Evolutionary conservation across 2,888 invertebrate species (phyloP).

Genomic region (Folsomia candida): DNA sequence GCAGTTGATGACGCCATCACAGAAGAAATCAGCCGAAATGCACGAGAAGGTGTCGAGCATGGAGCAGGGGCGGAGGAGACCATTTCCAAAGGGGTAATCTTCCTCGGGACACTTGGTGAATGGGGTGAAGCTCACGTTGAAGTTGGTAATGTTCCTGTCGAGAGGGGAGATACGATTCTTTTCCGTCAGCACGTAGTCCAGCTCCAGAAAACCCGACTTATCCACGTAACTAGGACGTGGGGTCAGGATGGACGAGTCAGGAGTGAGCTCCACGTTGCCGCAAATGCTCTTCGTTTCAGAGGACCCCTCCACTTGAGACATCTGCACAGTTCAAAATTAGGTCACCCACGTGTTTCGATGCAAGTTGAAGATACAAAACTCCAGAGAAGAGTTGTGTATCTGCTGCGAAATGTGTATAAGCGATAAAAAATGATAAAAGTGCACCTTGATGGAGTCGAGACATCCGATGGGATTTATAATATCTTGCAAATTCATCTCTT

Average conservation of each 20-base stretch:
- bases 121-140: slow-evolving; percentile 12
- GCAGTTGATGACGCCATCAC: slow-evolving; percentile 12
- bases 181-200: neutral
- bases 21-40: slow-evolving; percentile 6
- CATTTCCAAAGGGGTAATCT: slow-evolving; percentile 10
- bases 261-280: neutral
- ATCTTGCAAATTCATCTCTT: slow-evolving; percentile 9
- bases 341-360: no score
- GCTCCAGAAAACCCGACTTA: neutral
- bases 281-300: neutral
- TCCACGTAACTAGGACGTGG: neutral
- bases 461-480: neutral
- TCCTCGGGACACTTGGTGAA: slow-evolving; percentile 13
- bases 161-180: neutral
- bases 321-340: slow-evolving; percentile 1
- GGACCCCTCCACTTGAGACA: neutral
- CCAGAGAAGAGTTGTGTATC: no score
- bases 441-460: slow-evolving; percentile 1
- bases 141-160: neutral
- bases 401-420: no score
- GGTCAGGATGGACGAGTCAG: neutral
- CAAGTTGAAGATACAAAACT: no score
- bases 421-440: neutral
- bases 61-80: neutral
- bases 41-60: slow-evolving; percentile 10